These are phyloP conservation scores for Chelon labrosus DNA, from an alignment of 2,797 vertebrate genomes.

Conservation along the genomic window DNA sequence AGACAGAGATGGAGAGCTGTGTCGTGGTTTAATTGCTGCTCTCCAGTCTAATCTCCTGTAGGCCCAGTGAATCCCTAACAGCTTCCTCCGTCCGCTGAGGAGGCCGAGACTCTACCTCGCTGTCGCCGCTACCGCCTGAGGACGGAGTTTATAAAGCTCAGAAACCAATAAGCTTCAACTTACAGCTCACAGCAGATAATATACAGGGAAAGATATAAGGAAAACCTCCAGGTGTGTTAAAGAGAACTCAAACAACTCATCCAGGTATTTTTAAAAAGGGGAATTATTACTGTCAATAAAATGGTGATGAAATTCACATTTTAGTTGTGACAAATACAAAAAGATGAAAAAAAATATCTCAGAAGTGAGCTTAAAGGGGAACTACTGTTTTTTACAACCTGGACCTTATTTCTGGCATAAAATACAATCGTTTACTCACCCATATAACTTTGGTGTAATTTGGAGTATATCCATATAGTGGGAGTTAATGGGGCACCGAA, in stretches of 20 bases:
- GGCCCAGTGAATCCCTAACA: conserved; percentile 49
- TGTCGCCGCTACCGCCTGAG: not conserved
- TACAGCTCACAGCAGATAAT: conserved; percentile 10
- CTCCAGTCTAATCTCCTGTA: conserved; percentile 57
- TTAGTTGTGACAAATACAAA: no score
- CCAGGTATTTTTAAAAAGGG: not conserved
- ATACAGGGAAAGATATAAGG: not conserved
- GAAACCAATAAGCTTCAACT: not conserved
- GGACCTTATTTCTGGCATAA: no score
- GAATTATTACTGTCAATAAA: no score
- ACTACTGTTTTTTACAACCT: no score
- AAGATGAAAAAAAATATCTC: no score
- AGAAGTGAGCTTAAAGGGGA: no score
- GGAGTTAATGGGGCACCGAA: no score
- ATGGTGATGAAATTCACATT: no score
- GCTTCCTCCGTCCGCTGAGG: conserved; percentile 19
- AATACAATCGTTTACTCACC: no score
- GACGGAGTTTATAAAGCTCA: conserved; percentile 22
- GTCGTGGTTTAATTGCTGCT: conserved; percentile 61
- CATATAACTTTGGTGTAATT: no score
- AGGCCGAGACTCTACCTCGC: not conserved
- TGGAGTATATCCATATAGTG: no score
- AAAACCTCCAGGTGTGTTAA: not conserved
- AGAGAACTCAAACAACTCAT: not conserved
- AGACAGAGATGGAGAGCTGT: conserved; percentile 47